A percentile compares a stretch with the other conserved stretches of the same genome.
phyloP scores from a whole-genome alignment of 1,140 invertebrate genomes.

The Harlomillsia oculata region DNA sequence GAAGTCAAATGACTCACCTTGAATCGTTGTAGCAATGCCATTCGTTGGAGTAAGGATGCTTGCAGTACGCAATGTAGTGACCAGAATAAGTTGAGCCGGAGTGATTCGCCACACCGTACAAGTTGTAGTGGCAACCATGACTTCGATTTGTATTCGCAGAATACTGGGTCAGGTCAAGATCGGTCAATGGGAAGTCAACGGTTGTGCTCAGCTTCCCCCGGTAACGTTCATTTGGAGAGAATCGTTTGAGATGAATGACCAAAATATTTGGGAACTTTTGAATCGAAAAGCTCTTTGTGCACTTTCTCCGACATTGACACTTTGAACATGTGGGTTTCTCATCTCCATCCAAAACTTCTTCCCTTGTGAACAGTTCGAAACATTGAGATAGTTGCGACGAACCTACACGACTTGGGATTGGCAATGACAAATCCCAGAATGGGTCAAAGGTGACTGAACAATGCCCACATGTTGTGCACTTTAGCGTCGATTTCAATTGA shows the following conservation, averaged over 20 bases:
- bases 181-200: slow-evolving; percentile 75
- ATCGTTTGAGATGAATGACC: slow-evolving; percentile 78
- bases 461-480: slow-evolving; percentile 80
- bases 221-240: slow-evolving; percentile 75
- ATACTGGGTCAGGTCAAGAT: slow-evolving; percentile 72
- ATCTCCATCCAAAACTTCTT: slow-evolving; percentile 85
- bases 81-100: slow-evolving; percentile 84
- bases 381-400: slow-evolving; percentile 70
- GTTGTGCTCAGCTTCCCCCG: slow-evolving; percentile 72
- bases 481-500: slow-evolving; percentile 83
- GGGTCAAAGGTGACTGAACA: slow-evolving; percentile 90
- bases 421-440: slow-evolving; percentile 80
- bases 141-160: slow-evolving; percentile 53
- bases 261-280: slow-evolving; percentile 87
- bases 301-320: slow-evolving; percentile 78
- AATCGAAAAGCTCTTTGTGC: slow-evolving; percentile 85
- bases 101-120: slow-evolving; percentile 87
- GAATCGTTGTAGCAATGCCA: slow-evolving; percentile 94
- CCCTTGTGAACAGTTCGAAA: slow-evolving; percentile 77
- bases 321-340: slow-evolving; percentile 89
- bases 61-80: slow-evolving; percentile 88
- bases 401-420: slow-evolving; percentile 63
- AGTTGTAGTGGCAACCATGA: slow-evolving; percentile 59
- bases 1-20: slow-evolving; percentile 51
- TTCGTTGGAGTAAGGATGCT: slow-evolving; percentile 71